Percentiles rank a stretch among this genome's conserved stretches.
Evolutionary conservation across 2,888 invertebrate species (phyloP).

Genomic region (Melitaea athalia): DNA sequence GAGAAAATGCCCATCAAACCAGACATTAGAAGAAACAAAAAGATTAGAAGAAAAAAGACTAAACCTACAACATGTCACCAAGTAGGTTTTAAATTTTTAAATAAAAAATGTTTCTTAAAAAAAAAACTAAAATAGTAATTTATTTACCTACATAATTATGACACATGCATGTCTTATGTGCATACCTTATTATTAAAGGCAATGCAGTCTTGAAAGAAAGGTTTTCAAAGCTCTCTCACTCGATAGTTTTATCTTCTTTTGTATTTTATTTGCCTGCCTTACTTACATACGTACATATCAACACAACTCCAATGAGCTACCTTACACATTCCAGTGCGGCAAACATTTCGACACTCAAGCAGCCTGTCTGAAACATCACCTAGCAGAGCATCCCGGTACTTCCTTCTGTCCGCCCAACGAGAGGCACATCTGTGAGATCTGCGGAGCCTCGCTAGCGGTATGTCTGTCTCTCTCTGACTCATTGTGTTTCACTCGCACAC

Average conservation of each 20-base stretch:
- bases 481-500: too few species aligned
- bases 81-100: slow-evolving; percentile 44
- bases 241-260: too few species aligned
- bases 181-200: too few species aligned
- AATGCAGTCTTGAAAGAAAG: too few species aligned
- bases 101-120: too few species aligned
- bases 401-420: slow-evolving; percentile 57
- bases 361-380: slow-evolving; percentile 68
- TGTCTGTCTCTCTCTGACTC: slow-evolving; percentile 36
- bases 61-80: slow-evolving; percentile 70
- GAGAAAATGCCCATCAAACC: slow-evolving; percentile 19
- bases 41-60: slow-evolving; percentile 42
- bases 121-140: background rate
- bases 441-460: slow-evolving; percentile 72
- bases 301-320: background rate
- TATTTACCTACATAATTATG: too few species aligned
- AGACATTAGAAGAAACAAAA: background rate
- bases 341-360: slow-evolving; percentile 66
- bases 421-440: slow-evolving; percentile 70
- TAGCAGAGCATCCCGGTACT: slow-evolving; percentile 61
- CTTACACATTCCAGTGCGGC: slow-evolving; percentile 56
- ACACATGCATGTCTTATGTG: too few species aligned
- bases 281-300: too few species aligned
- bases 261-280: too few species aligned
- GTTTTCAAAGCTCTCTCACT: too few species aligned